Percentiles rank a stretch among this genome's conserved stretches.
These are phyloP conservation scores for Tubulanus polymorphus DNA, from an alignment of 2,888 invertebrate genomes.

Conservation along the genomic window DNA sequence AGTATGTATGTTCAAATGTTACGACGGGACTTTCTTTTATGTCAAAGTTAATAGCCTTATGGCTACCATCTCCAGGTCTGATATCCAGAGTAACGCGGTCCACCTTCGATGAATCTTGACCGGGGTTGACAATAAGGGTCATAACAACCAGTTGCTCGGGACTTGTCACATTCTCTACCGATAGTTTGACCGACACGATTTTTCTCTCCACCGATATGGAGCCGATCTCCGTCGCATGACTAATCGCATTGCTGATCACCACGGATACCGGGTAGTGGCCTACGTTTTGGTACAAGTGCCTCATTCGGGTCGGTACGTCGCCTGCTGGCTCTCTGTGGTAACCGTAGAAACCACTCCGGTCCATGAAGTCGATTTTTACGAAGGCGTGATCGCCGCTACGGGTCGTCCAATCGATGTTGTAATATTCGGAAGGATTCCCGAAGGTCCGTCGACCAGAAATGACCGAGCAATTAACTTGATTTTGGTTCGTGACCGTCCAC, in stretches of 20 bases:
- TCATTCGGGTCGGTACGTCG: slow-evolving; percentile 21
- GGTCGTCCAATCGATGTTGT: too few relatives aligned
- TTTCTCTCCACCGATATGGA: too few relatives aligned
- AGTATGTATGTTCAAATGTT: slow-evolving; percentile 29
- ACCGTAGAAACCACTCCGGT: slow-evolving; percentile 21
- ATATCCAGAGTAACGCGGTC: slow-evolving; percentile 27
- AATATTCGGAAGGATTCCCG: too few relatives aligned
- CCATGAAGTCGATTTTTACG: slow-evolving; percentile 33
- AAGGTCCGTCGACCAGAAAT: too few relatives aligned
- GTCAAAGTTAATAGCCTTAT: slow-evolving; percentile 8
- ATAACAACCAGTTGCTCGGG: slow-evolving; percentile 1
- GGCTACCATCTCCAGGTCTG: slow-evolving; percentile 35
- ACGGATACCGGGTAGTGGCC: slow-evolving; percentile 35
- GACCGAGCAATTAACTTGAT: slow-evolving; percentile 19
- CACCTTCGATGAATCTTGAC: not conserved
- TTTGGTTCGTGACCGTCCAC: slow-evolving; percentile 26
- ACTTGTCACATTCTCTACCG: slow-evolving; percentile 25
- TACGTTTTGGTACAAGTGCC: slow-evolving; percentile 26
- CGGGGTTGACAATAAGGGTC: not conserved
- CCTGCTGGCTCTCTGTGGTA: slow-evolving; percentile 26
- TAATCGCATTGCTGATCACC: slow-evolving; percentile 36
- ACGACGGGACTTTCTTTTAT: slow-evolving; percentile 25
- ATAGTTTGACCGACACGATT: slow-evolving; percentile 43
- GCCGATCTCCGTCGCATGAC: slow-evolving; percentile 20
- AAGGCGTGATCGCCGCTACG: slow-evolving; percentile 31